These are phyloP conservation scores for Trinorchestia longiramus DNA, from an alignment of 1,140 invertebrate genomes.

Conservation along the genomic window DNA sequence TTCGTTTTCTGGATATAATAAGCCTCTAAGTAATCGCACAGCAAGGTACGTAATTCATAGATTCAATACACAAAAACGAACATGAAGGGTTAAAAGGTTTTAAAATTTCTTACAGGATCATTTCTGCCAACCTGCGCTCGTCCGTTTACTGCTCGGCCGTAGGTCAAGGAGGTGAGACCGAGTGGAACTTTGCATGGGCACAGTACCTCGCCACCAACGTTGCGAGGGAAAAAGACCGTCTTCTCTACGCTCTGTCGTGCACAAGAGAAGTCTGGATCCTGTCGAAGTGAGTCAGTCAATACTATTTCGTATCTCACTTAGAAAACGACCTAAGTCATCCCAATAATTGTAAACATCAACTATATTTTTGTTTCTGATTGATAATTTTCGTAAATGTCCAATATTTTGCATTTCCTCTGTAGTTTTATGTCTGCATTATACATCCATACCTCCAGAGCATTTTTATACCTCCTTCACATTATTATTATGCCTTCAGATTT, in stretches of 20 bases:
- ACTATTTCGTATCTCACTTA: too few species aligned
- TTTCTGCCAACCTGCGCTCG: conserved; percentile 71
- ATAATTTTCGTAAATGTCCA: too few species aligned
- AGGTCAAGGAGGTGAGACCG: conserved; percentile 69
- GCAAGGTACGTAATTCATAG: not conserved
- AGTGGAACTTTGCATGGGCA: conserved; percentile 71
- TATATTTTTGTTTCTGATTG: too few species aligned
- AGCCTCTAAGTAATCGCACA: too few species aligned
- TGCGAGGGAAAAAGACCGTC: conserved; percentile 75
- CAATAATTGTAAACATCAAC: too few species aligned
- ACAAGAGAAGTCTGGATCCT: conserved; percentile 71
- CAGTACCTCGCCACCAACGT: conserved; percentile 69
- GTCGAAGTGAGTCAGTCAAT: conserved; percentile 68
- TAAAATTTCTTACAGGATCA: conserved; percentile 27
- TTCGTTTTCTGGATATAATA: too few species aligned
- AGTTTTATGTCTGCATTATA: too few species aligned
- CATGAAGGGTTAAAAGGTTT: not conserved
- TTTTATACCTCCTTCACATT: too few species aligned
- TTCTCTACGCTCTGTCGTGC: conserved; percentile 80
- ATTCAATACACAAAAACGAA: not conserved
- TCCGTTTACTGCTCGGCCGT: conserved; percentile 72
- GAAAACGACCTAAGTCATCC: too few species aligned
- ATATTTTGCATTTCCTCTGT: too few species aligned
- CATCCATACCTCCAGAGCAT: too few species aligned
- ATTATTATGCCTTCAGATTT: too few species aligned